Evolutionary conservation across 2,888 invertebrate species (phyloP).

Genomic region (Petrolisthes cinctipes): DNA sequence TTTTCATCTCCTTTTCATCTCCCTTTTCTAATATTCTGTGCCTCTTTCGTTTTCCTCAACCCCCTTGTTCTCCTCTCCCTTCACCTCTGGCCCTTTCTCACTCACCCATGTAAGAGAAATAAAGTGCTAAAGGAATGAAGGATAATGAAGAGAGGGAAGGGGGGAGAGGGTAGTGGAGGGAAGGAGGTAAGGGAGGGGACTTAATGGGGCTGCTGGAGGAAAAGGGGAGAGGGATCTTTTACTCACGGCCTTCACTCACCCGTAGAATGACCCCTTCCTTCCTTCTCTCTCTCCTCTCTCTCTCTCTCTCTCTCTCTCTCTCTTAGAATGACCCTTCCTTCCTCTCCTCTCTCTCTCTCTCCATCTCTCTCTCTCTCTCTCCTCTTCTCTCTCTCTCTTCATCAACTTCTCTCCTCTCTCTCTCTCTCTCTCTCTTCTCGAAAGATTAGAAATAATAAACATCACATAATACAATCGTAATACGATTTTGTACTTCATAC

Average conservation of each 20-base stretch:
- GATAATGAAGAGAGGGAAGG: background rate
- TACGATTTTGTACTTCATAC: too few relatives aligned
- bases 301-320: conserved; percentile 7
- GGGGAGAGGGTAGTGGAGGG: background rate
- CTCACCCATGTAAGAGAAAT: background rate
- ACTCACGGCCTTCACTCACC: background rate
- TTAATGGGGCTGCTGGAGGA: background rate
- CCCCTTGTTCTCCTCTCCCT: background rate
- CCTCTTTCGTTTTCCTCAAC: background rate
- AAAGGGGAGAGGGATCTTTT: background rate
- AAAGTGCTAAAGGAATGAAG: background rate
- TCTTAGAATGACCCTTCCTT: conserved; percentile 3
- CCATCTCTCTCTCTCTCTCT: background rate
- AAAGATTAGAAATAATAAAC: too few relatives aligned
- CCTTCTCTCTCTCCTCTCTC: background rate
- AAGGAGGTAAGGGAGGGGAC: background rate
- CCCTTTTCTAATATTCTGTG: background rate
- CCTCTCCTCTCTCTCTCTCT: background rate
- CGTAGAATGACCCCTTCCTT: conserved; percentile 3
- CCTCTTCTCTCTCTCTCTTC: background rate
- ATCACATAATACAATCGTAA: too few relatives aligned
- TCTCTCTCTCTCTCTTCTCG: background rate
- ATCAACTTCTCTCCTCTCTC: too few relatives aligned
- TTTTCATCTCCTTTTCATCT: background rate
- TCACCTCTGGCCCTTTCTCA: background rate